Base-by-base conservation (phyloP, 2,888 invertebrate species). In the Acleris laterana region DNA sequence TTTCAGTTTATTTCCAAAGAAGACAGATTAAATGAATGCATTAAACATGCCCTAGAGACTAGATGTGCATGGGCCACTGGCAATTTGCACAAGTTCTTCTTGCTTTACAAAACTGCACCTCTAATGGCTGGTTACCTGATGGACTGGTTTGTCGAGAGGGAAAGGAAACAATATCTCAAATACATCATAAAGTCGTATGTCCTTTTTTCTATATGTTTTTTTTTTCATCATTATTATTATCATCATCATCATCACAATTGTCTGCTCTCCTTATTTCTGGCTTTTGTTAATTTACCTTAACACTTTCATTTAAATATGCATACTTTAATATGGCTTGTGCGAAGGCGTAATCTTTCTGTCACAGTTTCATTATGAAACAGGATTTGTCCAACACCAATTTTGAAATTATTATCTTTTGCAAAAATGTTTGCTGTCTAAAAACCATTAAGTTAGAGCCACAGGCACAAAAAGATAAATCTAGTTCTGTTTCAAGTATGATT, bases 121-220 rank as follows among this genome's bases (percentile, higher is more conserved):
- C 94, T 97, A 82, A 99, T 99, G 99, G 96, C 98, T 53, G 97
- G 97, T 66, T 98, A 97, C 92, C 95, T 99, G 74, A 97, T 99
- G 93, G 99, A 99, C 93, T 98, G 99, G 98, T 99, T 99, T 94
- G 95, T 98, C 84, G 97, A 98, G 73, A 95, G 99, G 81, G 99
- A 99, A 89, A 94, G 99, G 82, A 98, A 97, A 92, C 93, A 94
- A 77, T 99, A 98, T 80, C 94, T 99, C 82, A 98, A 97, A 92
- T 95, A 95, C 86, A 97, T 99, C 89, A 95, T 99, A 75, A 99
- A 98, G 96, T 96, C 98, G 99, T 99, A 97, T 94, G 99, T 98
- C 95, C 88, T 74, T 77, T 77, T 70, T 68, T 60, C 61, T 32
- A 59, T 65, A 58, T 51, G 57, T 50, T 7, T 49, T 44, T 17